phyloP scores from a whole-genome alignment of 1,140 invertebrate species.

The Heliconius eleuchia region DNA sequence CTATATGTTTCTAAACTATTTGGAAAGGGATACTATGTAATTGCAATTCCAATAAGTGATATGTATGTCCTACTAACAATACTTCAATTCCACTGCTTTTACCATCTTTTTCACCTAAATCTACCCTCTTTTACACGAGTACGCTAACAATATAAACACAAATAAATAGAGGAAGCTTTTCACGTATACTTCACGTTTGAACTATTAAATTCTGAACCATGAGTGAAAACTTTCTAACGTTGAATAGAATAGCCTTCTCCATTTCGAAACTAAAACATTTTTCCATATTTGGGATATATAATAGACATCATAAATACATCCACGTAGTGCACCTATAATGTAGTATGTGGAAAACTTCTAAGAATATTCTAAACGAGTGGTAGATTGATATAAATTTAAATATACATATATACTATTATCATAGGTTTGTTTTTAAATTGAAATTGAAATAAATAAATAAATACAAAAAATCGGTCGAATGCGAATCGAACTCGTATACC shows the following conservation, averaged over 20 bases:
- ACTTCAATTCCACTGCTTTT: too few relatives aligned
- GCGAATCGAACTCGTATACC: too few relatives aligned
- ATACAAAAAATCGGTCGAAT: too few relatives aligned
- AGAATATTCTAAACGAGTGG: neutral
- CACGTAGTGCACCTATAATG: neutral
- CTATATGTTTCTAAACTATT: too few relatives aligned
- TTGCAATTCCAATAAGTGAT: too few relatives aligned
- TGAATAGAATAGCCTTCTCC: neutral
- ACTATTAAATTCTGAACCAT: neutral
- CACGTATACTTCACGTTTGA: too few relatives aligned
- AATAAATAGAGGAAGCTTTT: neutral
- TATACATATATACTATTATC: neutral
- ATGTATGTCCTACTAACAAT: too few relatives aligned
- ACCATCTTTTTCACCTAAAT: too few relatives aligned
- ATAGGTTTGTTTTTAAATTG: neutral
- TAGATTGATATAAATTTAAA: neutral
- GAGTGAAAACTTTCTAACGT: neutral
- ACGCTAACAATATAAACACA: neutral
- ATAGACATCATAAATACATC: slow-evolving; percentile 2
- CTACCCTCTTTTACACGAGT: too few relatives aligned
- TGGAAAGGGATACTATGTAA: too few relatives aligned
- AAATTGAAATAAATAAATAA: too few relatives aligned
- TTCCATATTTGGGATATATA: slow-evolving; percentile 10
- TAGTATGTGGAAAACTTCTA: neutral
- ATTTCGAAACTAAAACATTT: slow-evolving; percentile 1